Evolutionary conservation across 2,888 invertebrate genomes (phyloP).

Genomic region (Acrobasis suavella): DNA sequence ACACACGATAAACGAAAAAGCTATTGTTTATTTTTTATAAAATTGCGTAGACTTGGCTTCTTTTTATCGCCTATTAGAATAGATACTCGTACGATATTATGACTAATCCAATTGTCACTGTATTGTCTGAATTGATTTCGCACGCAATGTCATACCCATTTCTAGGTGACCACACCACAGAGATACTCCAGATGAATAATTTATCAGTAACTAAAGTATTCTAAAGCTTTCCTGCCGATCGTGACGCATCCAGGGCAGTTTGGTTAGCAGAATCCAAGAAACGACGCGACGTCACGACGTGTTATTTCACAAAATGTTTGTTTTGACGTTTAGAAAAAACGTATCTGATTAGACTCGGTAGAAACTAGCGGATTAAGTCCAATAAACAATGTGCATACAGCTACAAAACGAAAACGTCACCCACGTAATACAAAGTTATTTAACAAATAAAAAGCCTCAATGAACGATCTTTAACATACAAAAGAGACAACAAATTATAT

Average conservation of each 20-base stretch:
- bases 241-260: slow-evolving; percentile 5
- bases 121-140: slow-evolving; percentile 15
- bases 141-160: slow-evolving; percentile 16
- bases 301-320: too few relatives aligned
- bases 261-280: not conserved
- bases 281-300: too few relatives aligned
- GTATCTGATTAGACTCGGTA: too few relatives aligned
- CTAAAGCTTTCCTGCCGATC: slow-evolving; percentile 13
- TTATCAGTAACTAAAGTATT: not conserved
- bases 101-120: slow-evolving; percentile 19
- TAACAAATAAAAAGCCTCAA: slow-evolving; percentile 11
- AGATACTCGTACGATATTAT: not conserved
- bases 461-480: slow-evolving; percentile 30
- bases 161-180: slow-evolving; percentile 18
- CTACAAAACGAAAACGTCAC: too few relatives aligned
- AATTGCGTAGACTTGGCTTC: not conserved
- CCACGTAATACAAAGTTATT: not conserved
- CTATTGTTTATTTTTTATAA: not conserved
- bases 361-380: not conserved
- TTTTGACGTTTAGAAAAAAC: too few relatives aligned
- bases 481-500: slow-evolving; percentile 65
- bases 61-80: not conserved
- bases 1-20: not conserved
- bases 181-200: slow-evolving; percentile 17
- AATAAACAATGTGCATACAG: not conserved